Percentiles rank a stretch among this genome's conserved stretches.
phyloP scores from a whole-genome alignment of 2,888 invertebrate genomes.

The Drosophila acutilabella region DNA sequence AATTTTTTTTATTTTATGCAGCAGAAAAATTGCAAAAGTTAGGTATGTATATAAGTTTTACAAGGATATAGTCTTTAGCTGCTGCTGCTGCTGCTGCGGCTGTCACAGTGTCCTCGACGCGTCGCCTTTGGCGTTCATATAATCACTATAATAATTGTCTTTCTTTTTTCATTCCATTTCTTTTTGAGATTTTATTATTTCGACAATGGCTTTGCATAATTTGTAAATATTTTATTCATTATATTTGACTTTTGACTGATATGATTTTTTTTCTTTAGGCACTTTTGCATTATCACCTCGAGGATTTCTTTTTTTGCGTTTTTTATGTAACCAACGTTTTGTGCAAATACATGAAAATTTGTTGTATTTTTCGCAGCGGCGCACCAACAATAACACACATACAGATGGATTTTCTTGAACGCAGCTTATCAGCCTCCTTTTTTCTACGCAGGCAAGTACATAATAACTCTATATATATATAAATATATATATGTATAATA shows the following conservation, averaged over 20 bases:
- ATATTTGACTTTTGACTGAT: slow-evolving; percentile 5
- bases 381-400: slow-evolving; percentile 73
- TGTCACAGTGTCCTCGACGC: slow-evolving; percentile 54
- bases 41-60: slow-evolving; percentile 79
- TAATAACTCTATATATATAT: slow-evolving; percentile 55
- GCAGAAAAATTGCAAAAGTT: slow-evolving; percentile 63
- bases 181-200: slow-evolving; percentile 16
- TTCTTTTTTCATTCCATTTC: slow-evolving; percentile 5
- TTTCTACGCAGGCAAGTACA: slow-evolving; percentile 71
- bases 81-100: slow-evolving; percentile 42
- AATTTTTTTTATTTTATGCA: slow-evolving; percentile 34
- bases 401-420: slow-evolving; percentile 70
- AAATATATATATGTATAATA: slow-evolving; percentile 26
- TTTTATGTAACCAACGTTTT: slow-evolving; percentile 75
- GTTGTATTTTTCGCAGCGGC: slow-evolving; percentile 63
- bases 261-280: slow-evolving; percentile 34
- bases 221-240: slow-evolving; percentile 2
- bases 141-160: slow-evolving; percentile 46
- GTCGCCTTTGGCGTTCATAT: slow-evolving; percentile 43
- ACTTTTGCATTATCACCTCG: slow-evolving; percentile 58
- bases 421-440: slow-evolving; percentile 65
- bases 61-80: slow-evolving; percentile 65
- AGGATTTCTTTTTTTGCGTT: slow-evolving; percentile 18
- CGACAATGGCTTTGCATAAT: slow-evolving; percentile 37
- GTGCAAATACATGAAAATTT: slow-evolving; percentile 69